Evolutionary conservation across 2,113 vertebrate genomes (phyloP), one percentile per base, ranked within the genome.

Genomic region (Amphilophus citrinellus): DNA sequence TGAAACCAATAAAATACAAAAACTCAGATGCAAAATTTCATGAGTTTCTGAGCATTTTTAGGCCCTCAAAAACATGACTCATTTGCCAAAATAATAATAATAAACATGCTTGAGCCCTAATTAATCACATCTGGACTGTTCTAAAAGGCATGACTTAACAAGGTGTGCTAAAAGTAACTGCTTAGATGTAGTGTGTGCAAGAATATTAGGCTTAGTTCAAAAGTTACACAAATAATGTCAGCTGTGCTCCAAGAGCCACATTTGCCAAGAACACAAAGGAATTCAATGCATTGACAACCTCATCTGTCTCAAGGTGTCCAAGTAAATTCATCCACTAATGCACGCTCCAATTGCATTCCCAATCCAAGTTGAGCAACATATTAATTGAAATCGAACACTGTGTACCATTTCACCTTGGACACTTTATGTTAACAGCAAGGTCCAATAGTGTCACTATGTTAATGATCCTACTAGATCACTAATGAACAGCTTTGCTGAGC

Each of bases 201-300:
- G 50, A 80, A 78, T 76, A 62, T 83, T 82, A 18, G 27, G 61
- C 39, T 58, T 32, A 7, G 57, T 87, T 90, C 85, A 87, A 61
- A 92, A 77, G 89, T 85, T 79, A 87, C 68, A 82, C 80, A 88
- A 80, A 79, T 73, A 90, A 32, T 86, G 86, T 44, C 81, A 84
- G 80, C 79, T 47, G 32, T 53, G 77, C 77, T 75, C 44, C 14
- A 22, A 78, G 84, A 89, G 87, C 77, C 73, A 47, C 32, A 10
- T 68, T 84, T 83, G 91, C 87, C 85, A 62, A 84, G 84, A 91
- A 86, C 82, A 89, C 91, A 94, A 88, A 65, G 93, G 91, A 95
- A 95, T 95, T 93, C 95, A 93, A 95, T 96, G 90, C 93, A 94
- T 90, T 91, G 95, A 95, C 77, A 78, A 65, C 76, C 91, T 89